A percentile compares a stretch with the other conserved stretches of the same genome.
These are phyloP conservation scores for Oscheius sp. DNA, from an alignment of 2,888 invertebrate genomes.

Conservation along the genomic window DNA sequence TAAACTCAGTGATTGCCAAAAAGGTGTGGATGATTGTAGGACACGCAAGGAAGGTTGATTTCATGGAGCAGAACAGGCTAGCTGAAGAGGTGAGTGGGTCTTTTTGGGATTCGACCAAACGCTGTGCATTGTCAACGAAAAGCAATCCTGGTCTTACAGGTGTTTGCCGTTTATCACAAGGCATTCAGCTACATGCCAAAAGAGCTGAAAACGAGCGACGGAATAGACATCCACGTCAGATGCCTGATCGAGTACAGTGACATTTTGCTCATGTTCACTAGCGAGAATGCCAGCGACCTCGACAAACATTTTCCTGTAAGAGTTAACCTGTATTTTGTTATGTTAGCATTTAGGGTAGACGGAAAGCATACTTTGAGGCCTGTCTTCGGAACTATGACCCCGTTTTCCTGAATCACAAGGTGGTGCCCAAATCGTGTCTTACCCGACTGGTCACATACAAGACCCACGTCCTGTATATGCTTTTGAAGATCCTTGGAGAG, in stretches of 20 bases:
- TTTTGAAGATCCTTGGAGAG: background rate
- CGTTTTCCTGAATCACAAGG: background rate
- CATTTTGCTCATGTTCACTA: background rate
- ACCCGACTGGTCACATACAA: constrained; percentile 7
- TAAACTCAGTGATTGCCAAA: constrained; percentile 11
- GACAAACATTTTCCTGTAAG: constrained; percentile 18
- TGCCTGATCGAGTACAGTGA: constrained; percentile 19
- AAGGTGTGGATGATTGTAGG: constrained; percentile 4
- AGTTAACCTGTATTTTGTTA: background rate
- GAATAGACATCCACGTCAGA: constrained; percentile 22
- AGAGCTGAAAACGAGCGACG: constrained; percentile 7
- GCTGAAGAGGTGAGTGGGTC: constrained; percentile 12
- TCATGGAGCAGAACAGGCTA: constrained; percentile 10
- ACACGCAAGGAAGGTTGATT: background rate
- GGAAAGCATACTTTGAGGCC: constrained; percentile 13
- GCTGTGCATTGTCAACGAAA: no score
- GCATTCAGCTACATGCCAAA: constrained; percentile 26
- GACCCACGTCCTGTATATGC: constrained; percentile 3
- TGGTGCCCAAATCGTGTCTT: background rate
- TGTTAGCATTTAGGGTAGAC: background rate
- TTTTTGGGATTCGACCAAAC: background rate
- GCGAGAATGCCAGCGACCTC: background rate
- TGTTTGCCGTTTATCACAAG: constrained; percentile 3
- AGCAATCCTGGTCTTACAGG: background rate
- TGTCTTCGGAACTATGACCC: constrained; percentile 12